Conservation (phyloP, 2,797 vertebrate species). For the Micrastur ruficollis region DNA sequence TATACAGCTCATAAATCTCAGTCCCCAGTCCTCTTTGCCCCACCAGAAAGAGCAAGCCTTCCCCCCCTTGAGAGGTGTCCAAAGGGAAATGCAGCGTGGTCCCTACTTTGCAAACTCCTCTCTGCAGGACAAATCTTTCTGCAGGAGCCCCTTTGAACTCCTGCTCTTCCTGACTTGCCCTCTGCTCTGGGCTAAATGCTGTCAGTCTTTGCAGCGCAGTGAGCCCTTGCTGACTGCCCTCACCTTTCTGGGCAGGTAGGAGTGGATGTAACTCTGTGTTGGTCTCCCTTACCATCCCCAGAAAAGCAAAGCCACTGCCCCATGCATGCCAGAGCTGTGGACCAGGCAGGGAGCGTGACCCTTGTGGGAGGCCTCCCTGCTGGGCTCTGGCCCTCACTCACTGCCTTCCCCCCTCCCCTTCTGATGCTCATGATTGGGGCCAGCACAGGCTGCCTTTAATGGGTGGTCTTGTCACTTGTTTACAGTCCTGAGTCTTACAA, state of each 20-base stretch:
- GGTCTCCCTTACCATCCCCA: neutral
- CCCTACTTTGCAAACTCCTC: neutral
- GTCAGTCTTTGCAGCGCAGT: neutral
- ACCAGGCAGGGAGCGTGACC: neutral
- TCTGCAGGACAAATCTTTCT: neutral
- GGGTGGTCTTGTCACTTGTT: conserved; percentile 55
- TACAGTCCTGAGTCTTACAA: neutral
- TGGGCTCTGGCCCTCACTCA: neutral
- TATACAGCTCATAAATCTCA: neutral
- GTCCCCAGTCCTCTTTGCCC: neutral
- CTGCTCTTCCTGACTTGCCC: neutral
- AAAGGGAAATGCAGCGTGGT: neutral
- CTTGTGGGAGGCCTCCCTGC: neutral
- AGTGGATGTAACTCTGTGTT: neutral
- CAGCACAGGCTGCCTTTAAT: neutral
- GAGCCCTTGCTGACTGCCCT: neutral
- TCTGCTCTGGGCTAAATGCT: neutral
- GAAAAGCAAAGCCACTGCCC: neutral
- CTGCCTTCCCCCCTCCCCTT: neutral
- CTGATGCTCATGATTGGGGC: neutral
- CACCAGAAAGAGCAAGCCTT: neutral
- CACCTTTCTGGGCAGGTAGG: neutral
- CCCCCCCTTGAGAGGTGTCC: neutral
- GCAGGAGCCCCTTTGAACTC: neutral
- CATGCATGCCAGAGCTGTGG: neutral